phyloP scores from a whole-genome alignment of 1,140 invertebrate species.

The Triops cancriformis region DNA sequence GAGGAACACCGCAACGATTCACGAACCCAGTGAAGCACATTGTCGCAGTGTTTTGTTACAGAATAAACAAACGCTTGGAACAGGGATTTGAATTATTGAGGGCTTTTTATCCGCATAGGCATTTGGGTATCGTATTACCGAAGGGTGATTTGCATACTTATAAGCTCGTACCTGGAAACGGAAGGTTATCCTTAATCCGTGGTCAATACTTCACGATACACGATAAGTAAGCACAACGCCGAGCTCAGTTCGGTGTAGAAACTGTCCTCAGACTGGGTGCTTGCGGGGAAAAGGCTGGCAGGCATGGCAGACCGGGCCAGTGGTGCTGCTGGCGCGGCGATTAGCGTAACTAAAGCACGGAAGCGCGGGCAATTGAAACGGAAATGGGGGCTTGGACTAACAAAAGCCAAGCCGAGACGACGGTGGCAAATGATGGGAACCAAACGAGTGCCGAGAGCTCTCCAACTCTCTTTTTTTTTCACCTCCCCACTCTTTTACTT shows the following conservation, averaged over 20 bases:
- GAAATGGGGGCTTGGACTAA: neutral
- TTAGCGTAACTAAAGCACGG: neutral
- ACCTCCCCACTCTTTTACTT: neutral
- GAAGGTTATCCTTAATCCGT: constrained; percentile 3
- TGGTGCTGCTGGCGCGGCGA: neutral
- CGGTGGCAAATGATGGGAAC: neutral
- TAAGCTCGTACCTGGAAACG: neutral
- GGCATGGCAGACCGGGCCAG: neutral
- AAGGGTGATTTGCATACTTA: too few species aligned
- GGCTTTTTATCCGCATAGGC: too few species aligned
- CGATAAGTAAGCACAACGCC: neutral
- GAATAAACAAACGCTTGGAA: too few species aligned
- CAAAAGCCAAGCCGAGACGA: neutral
- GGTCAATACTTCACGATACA: neutral
- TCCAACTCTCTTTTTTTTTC: neutral
- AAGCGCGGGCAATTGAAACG: constrained; percentile 12
- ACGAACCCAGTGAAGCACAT: too few species aligned
- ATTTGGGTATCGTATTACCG: too few species aligned
- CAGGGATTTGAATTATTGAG: too few species aligned
- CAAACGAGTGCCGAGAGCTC: neutral
- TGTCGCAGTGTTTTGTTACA: too few species aligned
- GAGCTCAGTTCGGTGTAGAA: neutral
- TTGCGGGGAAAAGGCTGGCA: neutral
- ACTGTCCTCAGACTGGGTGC: neutral
- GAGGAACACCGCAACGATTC: too few species aligned